phyloP scores from a whole-genome alignment of 2,113 vertebrate species.

The Phyllostomus discolor region DNA sequence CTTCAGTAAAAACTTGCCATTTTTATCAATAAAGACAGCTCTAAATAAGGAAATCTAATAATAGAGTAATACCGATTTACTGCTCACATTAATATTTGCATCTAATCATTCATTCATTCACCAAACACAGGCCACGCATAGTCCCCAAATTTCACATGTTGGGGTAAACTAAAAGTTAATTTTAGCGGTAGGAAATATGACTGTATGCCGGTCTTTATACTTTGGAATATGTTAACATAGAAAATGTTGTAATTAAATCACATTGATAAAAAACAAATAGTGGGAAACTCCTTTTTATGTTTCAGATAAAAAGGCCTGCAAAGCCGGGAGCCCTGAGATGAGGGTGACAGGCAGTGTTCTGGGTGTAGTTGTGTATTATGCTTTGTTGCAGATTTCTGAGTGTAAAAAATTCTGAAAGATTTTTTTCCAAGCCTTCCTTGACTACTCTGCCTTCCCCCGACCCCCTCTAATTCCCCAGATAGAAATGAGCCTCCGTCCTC shows the following conservation, averaged over 20 bases:
- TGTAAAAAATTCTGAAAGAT: background rate
- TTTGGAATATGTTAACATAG: background rate
- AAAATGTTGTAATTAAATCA: constrained; percentile 50
- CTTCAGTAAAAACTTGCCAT: constrained; percentile 17
- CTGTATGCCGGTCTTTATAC: background rate
- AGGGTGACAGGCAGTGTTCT: background rate
- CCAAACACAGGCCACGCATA: background rate
- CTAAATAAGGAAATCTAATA: constrained; percentile 15
- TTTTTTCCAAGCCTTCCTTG: background rate
- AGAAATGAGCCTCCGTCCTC: background rate
- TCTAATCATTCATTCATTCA: background rate
- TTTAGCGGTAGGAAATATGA: constrained; percentile 32
- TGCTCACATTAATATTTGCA: constrained; percentile 30
- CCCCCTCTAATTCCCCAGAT: background rate
- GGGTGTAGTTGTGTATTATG: background rate
- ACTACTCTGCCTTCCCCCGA: background rate
- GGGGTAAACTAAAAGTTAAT: background rate
- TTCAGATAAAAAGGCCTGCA: background rate
- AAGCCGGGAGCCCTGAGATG: background rate
- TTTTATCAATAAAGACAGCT: constrained; percentile 7
- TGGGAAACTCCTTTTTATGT: background rate
- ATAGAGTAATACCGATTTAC: background rate
- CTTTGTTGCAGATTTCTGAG: background rate
- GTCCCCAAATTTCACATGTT: background rate
- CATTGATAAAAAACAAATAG: background rate